A percentile compares a stretch with the other conserved stretches of the same genome.
Conservation (phyloP, 1,140 invertebrate species). For the Brachionus plicatilis region DNA sequence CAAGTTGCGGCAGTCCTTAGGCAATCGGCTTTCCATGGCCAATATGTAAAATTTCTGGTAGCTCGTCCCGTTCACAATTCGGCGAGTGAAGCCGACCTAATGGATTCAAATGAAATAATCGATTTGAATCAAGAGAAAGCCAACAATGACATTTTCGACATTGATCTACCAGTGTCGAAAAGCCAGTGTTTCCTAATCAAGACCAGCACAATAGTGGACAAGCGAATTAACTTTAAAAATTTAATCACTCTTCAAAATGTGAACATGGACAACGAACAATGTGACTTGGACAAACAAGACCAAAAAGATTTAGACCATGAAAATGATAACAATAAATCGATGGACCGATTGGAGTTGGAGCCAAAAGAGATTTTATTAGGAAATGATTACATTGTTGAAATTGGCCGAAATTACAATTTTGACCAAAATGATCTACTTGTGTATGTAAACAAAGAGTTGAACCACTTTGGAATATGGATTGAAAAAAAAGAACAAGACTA, state of each 20-base stretch:
- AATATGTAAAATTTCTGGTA: slow-evolving; percentile 78
- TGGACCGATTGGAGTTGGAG: not conserved
- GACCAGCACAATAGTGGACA: slow-evolving; percentile 42
- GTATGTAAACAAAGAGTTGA: not conserved
- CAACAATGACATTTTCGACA: not conserved
- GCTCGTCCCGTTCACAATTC: slow-evolving; percentile 60
- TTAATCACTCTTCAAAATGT: not conserved
- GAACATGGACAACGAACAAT: not conserved
- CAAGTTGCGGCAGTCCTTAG: slow-evolving; percentile 84
- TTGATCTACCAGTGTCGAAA: slow-evolving; percentile 44
- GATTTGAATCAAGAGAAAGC: not conserved
- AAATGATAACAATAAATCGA: not conserved
- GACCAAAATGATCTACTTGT: not conserved
- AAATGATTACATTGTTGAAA: not conserved
- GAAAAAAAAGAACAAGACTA: not conserved
- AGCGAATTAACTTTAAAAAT: slow-evolving; percentile 20
- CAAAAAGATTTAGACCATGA: not conserved
- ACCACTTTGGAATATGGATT: not conserved
- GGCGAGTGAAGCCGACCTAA: not conserved
- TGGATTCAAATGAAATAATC: not conserved
- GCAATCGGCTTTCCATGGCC: slow-evolving; percentile 65
- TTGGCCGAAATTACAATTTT: not conserved
- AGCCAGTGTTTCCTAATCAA: slow-evolving; percentile 45
- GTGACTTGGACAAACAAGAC: not conserved
- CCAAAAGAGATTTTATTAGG: not conserved